Conservation (phyloP, 2,113 vertebrate genomes). For the Peromyscus maniculatus region DNA sequence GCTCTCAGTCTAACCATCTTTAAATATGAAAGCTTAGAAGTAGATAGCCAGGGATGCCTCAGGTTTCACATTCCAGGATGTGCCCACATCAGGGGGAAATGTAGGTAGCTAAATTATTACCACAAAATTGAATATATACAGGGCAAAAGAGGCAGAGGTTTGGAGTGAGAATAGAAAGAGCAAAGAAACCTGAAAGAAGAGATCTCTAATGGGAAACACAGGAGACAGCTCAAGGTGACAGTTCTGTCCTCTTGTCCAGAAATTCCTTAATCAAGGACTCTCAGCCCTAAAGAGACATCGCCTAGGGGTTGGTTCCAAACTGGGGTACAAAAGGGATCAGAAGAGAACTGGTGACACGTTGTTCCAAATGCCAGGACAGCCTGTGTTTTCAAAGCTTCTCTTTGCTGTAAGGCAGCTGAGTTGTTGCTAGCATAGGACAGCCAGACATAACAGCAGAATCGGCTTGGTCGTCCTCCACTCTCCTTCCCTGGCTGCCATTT, state of each 20-base stretch:
- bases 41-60: neutral
- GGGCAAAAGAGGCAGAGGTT: neutral
- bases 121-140: neutral
- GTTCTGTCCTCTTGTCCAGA: neutral
- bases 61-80: neutral
- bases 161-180: neutral
- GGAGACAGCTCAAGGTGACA: neutral
- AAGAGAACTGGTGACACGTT: neutral
- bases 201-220: fast-evolving
- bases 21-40: neutral
- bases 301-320: neutral
- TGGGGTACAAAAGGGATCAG: neutral
- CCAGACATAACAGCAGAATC: slow-evolving; percentile 31
- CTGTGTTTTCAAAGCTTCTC: neutral
- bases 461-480: slow-evolving; percentile 29
- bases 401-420: neutral
- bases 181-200: neutral
- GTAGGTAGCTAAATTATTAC: neutral
- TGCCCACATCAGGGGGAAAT: neutral
- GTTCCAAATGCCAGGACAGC: neutral
- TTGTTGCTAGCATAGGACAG: neutral
- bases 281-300: neutral
- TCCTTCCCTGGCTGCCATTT: slow-evolving; percentile 76
- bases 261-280: neutral
- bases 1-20: neutral